A percentile compares a stretch with the other conserved stretches of the same genome.
These are phyloP conservation scores for Tinamus guttatus DNA, from an alignment of 2,113 vertebrate species.

Conservation along the genomic window DNA sequence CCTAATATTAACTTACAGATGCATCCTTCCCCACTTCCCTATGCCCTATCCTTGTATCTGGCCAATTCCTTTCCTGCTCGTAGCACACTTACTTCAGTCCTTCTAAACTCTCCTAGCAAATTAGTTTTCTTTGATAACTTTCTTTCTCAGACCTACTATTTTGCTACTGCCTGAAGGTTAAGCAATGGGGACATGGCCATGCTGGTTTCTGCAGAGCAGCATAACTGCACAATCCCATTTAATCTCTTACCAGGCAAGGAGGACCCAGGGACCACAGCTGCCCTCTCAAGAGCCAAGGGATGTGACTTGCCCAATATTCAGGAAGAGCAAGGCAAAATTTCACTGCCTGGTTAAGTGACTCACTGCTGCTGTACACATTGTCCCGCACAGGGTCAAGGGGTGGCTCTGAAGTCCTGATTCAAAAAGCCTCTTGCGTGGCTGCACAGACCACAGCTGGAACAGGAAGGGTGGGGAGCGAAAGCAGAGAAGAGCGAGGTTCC, in stretches of 20 bases:
- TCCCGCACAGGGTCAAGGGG: background rate
- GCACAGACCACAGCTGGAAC: constrained; percentile 3
- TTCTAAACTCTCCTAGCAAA: background rate
- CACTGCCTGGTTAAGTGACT: constrained; percentile 33
- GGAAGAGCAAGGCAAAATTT: background rate
- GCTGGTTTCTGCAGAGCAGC: background rate
- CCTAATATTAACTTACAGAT: background rate
- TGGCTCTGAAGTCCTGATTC: constrained; percentile 36
- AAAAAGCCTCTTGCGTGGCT: background rate
- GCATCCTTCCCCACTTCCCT: background rate
- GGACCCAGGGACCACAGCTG: background rate
- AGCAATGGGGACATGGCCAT: fast-evolving
- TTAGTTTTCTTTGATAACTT: background rate
- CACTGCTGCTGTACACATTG: background rate
- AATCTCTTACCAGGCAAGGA: background rate
- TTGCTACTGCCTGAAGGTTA: background rate
- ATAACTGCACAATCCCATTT: background rate
- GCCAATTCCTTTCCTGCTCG: background rate
- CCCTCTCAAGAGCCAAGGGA: background rate
- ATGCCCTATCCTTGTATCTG: background rate
- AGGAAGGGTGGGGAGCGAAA: constrained; percentile 52
- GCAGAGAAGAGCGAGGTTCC: background rate
- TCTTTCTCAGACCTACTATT: background rate
- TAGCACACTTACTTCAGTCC: background rate
- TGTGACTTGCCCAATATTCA: background rate